Evolutionary conservation across 2,888 invertebrate species (phyloP).

Genomic region (Melanchra persicariae): DNA sequence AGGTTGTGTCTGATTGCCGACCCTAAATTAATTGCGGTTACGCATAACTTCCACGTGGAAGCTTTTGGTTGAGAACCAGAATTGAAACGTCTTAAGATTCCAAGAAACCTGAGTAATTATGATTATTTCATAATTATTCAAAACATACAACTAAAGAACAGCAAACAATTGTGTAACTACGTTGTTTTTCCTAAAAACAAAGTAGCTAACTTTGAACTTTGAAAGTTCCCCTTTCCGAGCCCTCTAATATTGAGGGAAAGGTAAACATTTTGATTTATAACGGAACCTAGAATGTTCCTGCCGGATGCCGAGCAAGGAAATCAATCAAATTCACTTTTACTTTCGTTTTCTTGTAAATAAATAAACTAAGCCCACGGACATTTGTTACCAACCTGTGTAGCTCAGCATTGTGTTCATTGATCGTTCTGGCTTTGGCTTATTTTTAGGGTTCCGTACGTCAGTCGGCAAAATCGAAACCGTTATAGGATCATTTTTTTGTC

Average conservation of each 20-base stretch:
- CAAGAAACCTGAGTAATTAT: slow-evolving; percentile 6
- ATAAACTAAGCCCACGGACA: not conserved
- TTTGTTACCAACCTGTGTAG: not conserved
- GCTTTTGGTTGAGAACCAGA: too few relatives aligned
- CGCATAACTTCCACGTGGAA: too few relatives aligned
- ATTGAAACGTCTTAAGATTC: not conserved
- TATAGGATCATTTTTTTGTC: too few relatives aligned
- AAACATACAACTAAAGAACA: slow-evolving; percentile 23
- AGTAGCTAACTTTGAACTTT: slow-evolving; percentile 7
- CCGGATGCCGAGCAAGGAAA: slow-evolving; percentile 4
- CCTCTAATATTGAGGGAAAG: slow-evolving; percentile 15
- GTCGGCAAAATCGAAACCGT: too few relatives aligned
- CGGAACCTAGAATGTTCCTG: slow-evolving; percentile 8
- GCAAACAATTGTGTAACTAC: slow-evolving; percentile 14
- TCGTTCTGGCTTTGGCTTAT: not conserved
- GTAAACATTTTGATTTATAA: slow-evolving; percentile 47
- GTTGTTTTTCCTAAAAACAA: slow-evolving; percentile 35
- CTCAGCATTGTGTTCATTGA: too few relatives aligned
- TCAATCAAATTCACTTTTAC: slow-evolving; percentile 25
- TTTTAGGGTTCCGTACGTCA: too few relatives aligned
- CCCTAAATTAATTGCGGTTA: too few relatives aligned
- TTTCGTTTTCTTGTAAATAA: slow-evolving; percentile 17
- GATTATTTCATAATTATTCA: not conserved
- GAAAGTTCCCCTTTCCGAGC: not conserved
- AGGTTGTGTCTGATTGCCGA: too few relatives aligned